Percentiles rank a stretch among this genome's conserved stretches.
Evolutionary conservation across 2,113 vertebrate genomes (phyloP).

Genomic region (Brevimyrus niger): DNA sequence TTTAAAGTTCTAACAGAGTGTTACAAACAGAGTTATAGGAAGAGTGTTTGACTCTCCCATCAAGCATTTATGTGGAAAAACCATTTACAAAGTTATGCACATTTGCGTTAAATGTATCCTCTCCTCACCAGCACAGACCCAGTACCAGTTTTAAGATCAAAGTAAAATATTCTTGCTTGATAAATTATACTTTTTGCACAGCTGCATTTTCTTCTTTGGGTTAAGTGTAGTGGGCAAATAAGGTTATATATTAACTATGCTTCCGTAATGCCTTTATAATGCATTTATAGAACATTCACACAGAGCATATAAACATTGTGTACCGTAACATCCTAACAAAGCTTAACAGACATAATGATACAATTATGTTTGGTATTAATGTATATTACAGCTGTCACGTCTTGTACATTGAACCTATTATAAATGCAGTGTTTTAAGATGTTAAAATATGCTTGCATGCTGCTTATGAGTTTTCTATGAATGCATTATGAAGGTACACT

Average conservation of each 20-base stretch:
- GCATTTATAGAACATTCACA: neutral
- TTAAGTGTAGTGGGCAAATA: neutral
- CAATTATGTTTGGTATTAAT: too few species aligned
- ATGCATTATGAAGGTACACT: neutral
- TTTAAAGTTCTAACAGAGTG: neutral
- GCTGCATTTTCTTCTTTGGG: neutral
- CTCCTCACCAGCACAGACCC: neutral
- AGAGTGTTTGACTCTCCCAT: neutral
- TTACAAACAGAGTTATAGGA: neutral
- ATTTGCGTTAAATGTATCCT: neutral
- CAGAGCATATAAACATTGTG: too few species aligned
- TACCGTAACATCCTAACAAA: too few species aligned
- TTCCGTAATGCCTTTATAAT: neutral
- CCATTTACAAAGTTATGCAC: neutral
- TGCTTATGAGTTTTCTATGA: neutral
- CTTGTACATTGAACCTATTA: neutral
- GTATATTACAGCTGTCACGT: too few species aligned
- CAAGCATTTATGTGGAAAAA: neutral
- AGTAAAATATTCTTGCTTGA: neutral
- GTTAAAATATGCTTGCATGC: neutral
- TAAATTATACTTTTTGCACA: neutral
- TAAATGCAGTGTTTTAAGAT: neutral
- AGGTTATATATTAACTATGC: neutral
- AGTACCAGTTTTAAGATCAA: neutral
- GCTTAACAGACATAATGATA: too few species aligned